Evolutionary conservation across 2,888 invertebrate species (phyloP), one percentile per base, ranked within the genome.

Genomic region (Drosophila affinis): DNA sequence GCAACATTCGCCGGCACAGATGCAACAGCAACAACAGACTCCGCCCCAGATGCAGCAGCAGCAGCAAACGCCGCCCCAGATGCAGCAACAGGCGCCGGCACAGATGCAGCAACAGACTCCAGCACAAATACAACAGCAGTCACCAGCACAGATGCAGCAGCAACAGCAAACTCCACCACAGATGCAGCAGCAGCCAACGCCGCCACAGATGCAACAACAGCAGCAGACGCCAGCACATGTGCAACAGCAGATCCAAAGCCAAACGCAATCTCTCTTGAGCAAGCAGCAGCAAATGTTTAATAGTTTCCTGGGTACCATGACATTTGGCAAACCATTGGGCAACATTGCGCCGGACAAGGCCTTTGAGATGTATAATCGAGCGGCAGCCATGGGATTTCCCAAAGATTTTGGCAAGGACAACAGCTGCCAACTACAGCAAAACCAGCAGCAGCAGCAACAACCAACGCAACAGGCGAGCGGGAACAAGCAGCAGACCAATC

Each of bases 341-440:
- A 90, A 90, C 32, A 91, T 92, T 47, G 85, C 91, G 1, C 84
- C 91, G 0, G 91, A 90, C 47, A 92, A 92, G 74, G 92, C 92
- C 0, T 91, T 92, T 56, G 92, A 92, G 64, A 92, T 92, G 91
- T 92, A 91, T 39, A 92, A 92, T 78, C 89, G 92, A 7, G 91
- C 92, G 1, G 92, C 92, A 7, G 90, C 91, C 1, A 90, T 92
- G 88, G 90, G 91, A 1, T 91, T 91, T 44, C 88, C 92, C 0
- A 92, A 92, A 69, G 92, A 91, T 48, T 92, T 90, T 75, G 68
- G 74, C 27, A 90, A 90, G 65, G 90, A 90, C 52, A 77, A 77
- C 17, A 72, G 78, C 21, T 88, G 87, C 54, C 90, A 88, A 60
- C 75, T 85, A 67, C 89, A 81, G 51, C 85, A 81, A 27, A 81